A percentile compares a stretch with the other conserved stretches of the same genome.
Conservation (phyloP, 2,888 invertebrate species). For the Exephanes ischioxanthus region DNA sequence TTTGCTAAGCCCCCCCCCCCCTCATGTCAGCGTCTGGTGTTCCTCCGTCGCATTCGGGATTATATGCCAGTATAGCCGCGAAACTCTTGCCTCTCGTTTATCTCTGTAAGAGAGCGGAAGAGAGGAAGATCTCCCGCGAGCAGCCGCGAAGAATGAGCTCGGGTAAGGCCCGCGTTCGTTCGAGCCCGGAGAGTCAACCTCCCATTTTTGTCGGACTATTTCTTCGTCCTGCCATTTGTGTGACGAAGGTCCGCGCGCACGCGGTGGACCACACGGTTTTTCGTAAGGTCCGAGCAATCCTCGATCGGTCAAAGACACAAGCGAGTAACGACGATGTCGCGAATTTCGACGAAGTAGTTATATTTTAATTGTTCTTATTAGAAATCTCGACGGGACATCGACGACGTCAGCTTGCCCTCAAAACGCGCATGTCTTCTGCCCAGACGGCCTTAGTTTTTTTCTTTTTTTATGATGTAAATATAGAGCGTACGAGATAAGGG, state of each 20-base stretch:
- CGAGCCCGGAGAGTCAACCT: conserved; percentile 25
- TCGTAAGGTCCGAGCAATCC: conserved; percentile 4
- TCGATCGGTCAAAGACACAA: conserved; percentile 21
- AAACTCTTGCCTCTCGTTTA: conserved; percentile 1
- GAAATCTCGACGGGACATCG: conserved; percentile 28
- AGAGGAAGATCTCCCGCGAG: neutral
- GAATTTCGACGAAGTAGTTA: conserved; percentile 68
- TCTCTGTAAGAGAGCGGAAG: conserved; percentile 15
- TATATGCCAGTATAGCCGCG: conserved; percentile 1
- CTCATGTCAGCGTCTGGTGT: neutral
- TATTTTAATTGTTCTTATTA: conserved; percentile 69
- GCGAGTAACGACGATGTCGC: conserved; percentile 30
- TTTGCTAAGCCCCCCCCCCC: conserved; percentile 44
- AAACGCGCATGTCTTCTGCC: neutral
- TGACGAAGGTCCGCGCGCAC: conserved; percentile 47
- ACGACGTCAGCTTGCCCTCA: neutral
- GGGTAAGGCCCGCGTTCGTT: neutral
- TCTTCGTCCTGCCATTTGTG: conserved; percentile 60
- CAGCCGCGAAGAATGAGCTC: neutral
- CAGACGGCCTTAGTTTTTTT: conserved; percentile 1
- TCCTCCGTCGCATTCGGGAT: neutral
- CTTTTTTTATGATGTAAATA: conserved; percentile 1
- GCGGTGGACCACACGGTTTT: conserved; percentile 22
- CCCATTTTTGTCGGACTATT: conserved; percentile 57
- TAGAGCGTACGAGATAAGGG: neutral